These are phyloP conservation scores for Leucosticte australis DNA, from an alignment of 2,113 vertebrate genomes.

Conservation along the genomic window DNA sequence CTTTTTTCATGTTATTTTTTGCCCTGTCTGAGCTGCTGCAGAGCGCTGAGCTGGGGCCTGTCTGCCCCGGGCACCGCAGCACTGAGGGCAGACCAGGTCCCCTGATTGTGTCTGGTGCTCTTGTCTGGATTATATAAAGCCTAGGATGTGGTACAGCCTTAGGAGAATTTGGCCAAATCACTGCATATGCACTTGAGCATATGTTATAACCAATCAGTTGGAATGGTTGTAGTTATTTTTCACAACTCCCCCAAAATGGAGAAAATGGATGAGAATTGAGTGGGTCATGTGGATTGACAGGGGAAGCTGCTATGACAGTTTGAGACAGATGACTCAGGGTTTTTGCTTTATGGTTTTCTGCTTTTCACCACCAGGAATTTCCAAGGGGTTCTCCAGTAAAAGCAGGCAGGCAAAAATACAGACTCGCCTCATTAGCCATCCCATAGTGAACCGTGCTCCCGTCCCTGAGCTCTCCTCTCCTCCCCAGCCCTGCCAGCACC, in stretches of 20 bases:
- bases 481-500: background rate
- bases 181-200: background rate
- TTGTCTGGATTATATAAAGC: background rate
- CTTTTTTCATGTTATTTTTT: background rate
- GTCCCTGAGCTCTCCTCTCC: background rate
- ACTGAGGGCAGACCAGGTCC: background rate
- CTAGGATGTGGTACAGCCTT: background rate
- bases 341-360: background rate
- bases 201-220: background rate
- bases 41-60: background rate
- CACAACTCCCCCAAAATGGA: constrained; percentile 18
- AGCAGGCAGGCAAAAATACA: background rate
- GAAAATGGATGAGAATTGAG: constrained; percentile 5
- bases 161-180: background rate
- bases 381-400: background rate
- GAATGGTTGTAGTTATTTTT: constrained; percentile 30
- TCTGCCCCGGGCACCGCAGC: background rate
- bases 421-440: background rate
- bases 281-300: constrained; percentile 12
- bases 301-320: constrained; percentile 10
- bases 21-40: background rate
- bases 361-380: background rate
- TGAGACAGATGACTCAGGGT: constrained; percentile 3
- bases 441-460: fast-evolving
- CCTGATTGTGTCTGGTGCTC: background rate